A percentile compares a stretch with the other conserved stretches of the same genome.
Evolutionary conservation across 92 coral and sea anemone genomes (phyloP).

Genomic region (Meandrina meandrites): DNA sequence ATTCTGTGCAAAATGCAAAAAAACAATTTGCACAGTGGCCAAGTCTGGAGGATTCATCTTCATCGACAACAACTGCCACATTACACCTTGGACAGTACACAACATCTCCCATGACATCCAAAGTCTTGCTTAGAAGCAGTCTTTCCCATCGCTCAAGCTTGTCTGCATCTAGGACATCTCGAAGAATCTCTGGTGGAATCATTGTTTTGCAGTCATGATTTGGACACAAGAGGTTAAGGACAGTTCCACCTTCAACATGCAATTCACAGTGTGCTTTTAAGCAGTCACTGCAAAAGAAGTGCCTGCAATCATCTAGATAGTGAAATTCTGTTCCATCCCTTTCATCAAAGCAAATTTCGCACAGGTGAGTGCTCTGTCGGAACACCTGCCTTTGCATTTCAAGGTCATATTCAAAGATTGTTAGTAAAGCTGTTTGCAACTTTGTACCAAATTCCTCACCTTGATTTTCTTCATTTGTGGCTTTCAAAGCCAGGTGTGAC

Average conservation of each 20-base stretch:
- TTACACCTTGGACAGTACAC: slow-evolving; percentile 95
- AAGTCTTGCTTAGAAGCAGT: slow-evolving; percentile 74
- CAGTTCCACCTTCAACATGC: slow-evolving; percentile 84
- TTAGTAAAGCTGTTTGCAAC: slow-evolving; percentile 66
- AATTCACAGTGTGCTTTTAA: slow-evolving; percentile 76
- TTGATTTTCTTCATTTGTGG: slow-evolving; percentile 13
- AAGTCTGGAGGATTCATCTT: slow-evolving; percentile 77
- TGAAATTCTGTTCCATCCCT: slow-evolving; percentile 79
- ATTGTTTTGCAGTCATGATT: slow-evolving; percentile 66
- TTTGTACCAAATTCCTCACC: slow-evolving; percentile 4
- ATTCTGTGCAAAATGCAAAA: slow-evolving; percentile 91
- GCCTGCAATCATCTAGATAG: slow-evolving; percentile 82
- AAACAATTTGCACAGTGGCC: slow-evolving; percentile 87
- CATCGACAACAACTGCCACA: slow-evolving; percentile 80
- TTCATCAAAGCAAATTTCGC: slow-evolving; percentile 89
- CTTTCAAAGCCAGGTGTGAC: slow-evolving; percentile 61
- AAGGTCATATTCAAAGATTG: slow-evolving; percentile 83
- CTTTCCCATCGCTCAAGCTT: slow-evolving; percentile 85
- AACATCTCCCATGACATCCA: slow-evolving; percentile 86
- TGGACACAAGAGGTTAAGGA: slow-evolving; percentile 77
- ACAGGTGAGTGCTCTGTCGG: slow-evolving; percentile 65
- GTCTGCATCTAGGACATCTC: slow-evolving; percentile 70
- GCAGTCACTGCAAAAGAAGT: slow-evolving; percentile 87
- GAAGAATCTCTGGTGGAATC: slow-evolving; percentile 75
- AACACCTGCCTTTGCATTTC: slow-evolving; percentile 70